Percentiles rank a stretch among this genome's conserved stretches.
Evolutionary conservation across 1,140 invertebrate genomes (phyloP).

Genomic region (Cherax quadricarinatus): DNA sequence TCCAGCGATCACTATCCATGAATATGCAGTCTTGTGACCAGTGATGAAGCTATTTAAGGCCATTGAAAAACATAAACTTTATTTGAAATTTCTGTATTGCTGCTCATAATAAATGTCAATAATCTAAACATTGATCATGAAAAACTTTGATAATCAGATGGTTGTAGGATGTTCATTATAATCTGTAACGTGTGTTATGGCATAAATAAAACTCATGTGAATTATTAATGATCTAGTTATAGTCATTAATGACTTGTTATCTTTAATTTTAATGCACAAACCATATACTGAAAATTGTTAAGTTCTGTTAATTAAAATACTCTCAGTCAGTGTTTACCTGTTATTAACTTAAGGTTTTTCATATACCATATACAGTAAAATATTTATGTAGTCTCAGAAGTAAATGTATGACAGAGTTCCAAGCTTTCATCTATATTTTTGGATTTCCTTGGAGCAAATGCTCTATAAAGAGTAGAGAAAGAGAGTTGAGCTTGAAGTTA

Average conservation of each 20-base stretch:
- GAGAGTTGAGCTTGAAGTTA: no score
- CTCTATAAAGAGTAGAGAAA: no score
- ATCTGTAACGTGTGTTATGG: slow-evolving; percentile 1
- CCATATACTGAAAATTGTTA: not conserved
- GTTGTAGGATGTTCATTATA: not conserved
- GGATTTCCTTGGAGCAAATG: no score
- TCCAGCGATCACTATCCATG: not conserved
- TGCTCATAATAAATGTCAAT: slow-evolving; percentile 7
- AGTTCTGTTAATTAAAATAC: not conserved
- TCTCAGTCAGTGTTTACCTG: not conserved
- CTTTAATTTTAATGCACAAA: not conserved
- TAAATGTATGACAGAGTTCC: no score
- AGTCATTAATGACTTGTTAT: not conserved
- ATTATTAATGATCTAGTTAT: not conserved
- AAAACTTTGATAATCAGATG: not conserved
- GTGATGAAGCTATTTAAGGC: not conserved
- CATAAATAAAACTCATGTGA: not conserved
- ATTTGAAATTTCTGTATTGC: not conserved
- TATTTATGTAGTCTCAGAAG: no score
- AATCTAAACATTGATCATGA: not conserved
- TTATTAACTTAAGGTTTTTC: no score
- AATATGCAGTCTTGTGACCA: not conserved
- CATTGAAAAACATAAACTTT: not conserved
- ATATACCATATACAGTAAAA: no score
- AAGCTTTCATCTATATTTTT: no score